A percentile compares a stretch with the other conserved stretches of the same genome.
Evolutionary conservation across 2,113 vertebrate species (phyloP).

Genomic region (Phylloscopus trochiloides): DNA sequence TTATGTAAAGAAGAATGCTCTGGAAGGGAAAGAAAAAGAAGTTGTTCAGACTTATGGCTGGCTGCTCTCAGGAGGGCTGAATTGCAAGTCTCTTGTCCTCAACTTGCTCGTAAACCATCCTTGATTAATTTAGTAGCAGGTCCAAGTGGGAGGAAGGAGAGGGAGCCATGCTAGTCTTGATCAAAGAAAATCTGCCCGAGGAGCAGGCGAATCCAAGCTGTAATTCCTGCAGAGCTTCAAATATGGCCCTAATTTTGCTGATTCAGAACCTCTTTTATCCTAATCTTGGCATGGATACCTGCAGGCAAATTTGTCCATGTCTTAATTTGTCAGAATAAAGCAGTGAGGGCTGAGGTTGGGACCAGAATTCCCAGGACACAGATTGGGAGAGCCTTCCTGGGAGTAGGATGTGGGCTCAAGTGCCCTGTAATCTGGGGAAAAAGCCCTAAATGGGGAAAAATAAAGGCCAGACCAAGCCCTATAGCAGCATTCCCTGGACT

Average conservation of each 20-base stretch:
- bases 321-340: neutral
- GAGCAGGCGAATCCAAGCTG: neutral
- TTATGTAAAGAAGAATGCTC: neutral
- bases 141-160: neutral
- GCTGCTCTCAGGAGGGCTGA: neutral
- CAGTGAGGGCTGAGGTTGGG: neutral
- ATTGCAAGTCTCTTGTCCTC: neutral
- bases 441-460: neutral
- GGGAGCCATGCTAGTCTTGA: neutral
- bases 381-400: neutral
- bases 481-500: neutral
- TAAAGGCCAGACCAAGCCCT: neutral
- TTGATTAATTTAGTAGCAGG: neutral
- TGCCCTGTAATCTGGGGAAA: neutral
- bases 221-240: neutral
- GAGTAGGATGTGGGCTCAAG: neutral
- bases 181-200: neutral
- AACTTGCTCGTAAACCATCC: neutral
- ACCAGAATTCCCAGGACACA: neutral
- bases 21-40: no score
- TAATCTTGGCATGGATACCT: neutral
- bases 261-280: neutral
- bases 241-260: neutral
- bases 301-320: neutral
- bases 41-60: neutral